Base-by-base conservation (phyloP, 2,797 vertebrate species). In the Pseudopleuronectes americanus region DNA sequence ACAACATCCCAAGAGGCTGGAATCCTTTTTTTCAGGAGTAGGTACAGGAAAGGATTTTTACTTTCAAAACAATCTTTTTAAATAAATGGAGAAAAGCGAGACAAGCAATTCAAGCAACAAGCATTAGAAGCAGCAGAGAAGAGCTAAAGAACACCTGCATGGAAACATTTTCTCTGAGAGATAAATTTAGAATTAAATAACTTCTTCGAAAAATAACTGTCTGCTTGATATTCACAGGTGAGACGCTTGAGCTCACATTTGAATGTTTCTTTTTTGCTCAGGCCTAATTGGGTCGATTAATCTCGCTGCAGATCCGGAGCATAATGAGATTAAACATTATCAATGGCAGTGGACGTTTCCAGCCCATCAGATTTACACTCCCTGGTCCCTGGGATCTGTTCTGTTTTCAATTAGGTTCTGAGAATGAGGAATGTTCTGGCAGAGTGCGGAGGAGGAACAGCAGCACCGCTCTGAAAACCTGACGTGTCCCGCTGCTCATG, bases 221-320 rank as follows among this genome's bases (percentile, higher is more conserved):
- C 68, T 72, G 71, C 73, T 86, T 89, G 83, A 86, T 81, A 81
- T 86, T 64, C 81, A 83, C 80, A 77, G 84, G 78, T 69, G 75
- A 80, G 75, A 80, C 81, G 68, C 76, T 86, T 6, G 49, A 81
- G 55, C 45, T 79, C 58, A 77, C 64, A 80, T 85, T 87, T 80
- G 53, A 80, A 80, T 83, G 67, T 76, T 80, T 75, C 88, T 86
- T 76, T 81, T 75, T 89, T 87, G 56, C 81, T 83, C 75, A 60
- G 76, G 60, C 89, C 74, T 90, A 92, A 93, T 92, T 93, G 83
- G 84, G 83, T 91, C 91, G 90, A 94, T 94, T 92, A 87, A 90
- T 92, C 84, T 88, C 43, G 38, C 78, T 85, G 84, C 86, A 87
- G 81, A 92, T 91, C 74, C 77, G 66, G 83, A 89, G 79, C 69